Evolutionary conservation across 2,113 vertebrate species (phyloP).

Genomic region (Zosterops hypoxanthus): DNA sequence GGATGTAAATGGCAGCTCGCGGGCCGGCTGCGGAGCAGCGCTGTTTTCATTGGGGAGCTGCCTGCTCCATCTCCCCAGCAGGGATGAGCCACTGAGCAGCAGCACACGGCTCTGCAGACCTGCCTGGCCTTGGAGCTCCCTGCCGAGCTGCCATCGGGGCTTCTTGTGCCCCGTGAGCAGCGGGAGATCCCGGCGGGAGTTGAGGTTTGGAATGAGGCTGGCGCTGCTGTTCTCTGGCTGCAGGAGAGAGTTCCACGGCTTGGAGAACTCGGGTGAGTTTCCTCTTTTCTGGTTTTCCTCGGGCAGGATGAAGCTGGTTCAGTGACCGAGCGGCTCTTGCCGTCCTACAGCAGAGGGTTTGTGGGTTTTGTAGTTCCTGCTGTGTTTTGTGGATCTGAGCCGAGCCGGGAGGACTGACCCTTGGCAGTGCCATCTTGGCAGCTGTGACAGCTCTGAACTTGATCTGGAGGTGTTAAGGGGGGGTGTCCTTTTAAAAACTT

Average conservation of each 20-base stretch:
- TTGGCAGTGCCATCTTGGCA: neutral
- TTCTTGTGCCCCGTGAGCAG: neutral
- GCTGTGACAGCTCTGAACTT: neutral
- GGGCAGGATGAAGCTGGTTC: neutral
- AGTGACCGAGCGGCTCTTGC: neutral
- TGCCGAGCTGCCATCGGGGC: rapidly evolving
- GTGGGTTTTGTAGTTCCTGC: neutral
- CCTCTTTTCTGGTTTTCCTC: neutral
- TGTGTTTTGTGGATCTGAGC: neutral
- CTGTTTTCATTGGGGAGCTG: neutral
- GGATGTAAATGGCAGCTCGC: neutral
- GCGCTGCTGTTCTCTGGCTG: neutral
- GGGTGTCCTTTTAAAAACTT: neutral
- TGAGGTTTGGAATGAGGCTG: neutral
- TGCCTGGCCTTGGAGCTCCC: neutral
- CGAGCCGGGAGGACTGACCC: neutral
- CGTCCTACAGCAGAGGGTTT: neutral
- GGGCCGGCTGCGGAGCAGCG: neutral
- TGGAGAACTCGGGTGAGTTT: neutral
- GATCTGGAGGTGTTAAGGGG: neutral
- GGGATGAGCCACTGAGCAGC: rapidly evolving
- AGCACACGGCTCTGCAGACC: neutral
- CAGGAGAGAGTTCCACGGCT: neutral
- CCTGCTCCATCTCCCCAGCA: neutral
- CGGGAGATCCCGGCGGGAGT: rapidly evolving